A percentile compares a stretch with the other conserved stretches of the same genome.
Conservation (phyloP, 2,888 invertebrate species). For the Melieria picta region DNA sequence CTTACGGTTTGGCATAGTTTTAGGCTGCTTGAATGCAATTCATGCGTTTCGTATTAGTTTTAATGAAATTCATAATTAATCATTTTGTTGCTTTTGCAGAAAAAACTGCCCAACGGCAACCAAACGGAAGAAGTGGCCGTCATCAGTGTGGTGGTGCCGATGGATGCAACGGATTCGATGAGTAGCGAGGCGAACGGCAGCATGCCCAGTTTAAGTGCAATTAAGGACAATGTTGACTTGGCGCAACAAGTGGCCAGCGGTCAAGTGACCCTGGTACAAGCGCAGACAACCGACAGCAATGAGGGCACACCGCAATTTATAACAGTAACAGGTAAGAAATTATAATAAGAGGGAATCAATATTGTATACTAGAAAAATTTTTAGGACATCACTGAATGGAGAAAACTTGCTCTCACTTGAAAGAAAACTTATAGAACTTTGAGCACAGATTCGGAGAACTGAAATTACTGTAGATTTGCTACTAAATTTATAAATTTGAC, state of each 20-base stretch:
- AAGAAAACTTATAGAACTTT: neutral
- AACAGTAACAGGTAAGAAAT: slow-evolving; percentile 62
- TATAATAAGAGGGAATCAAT: neutral
- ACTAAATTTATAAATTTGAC: too few species aligned
- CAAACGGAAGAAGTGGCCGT: slow-evolving; percentile 53
- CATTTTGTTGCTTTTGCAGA: slow-evolving; percentile 47
- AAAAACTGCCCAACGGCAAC: slow-evolving; percentile 53
- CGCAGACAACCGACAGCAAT: slow-evolving; percentile 49
- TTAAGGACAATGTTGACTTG: slow-evolving; percentile 55
- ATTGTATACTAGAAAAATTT: too few species aligned
- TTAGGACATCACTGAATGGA: too few species aligned
- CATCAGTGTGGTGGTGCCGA: slow-evolving; percentile 61
- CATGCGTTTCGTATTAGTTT: too few species aligned
- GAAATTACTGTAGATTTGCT: too few species aligned
- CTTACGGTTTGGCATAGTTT: too few species aligned
- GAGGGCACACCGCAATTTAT: slow-evolving; percentile 61
- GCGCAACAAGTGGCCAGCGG: slow-evolving; percentile 62
- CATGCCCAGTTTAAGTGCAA: slow-evolving; percentile 55
- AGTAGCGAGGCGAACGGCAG: slow-evolving; percentile 49
- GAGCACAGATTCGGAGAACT: too few species aligned
- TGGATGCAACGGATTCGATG: slow-evolving; percentile 64
- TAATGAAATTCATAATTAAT: neutral
- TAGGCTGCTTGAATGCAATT: too few species aligned
- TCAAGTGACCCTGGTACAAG: slow-evolving; percentile 62
- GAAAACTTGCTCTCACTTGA: too few species aligned